Evolutionary conservation across 1,140 invertebrate genomes (phyloP).

Genomic region (Bombus polaris): DNA sequence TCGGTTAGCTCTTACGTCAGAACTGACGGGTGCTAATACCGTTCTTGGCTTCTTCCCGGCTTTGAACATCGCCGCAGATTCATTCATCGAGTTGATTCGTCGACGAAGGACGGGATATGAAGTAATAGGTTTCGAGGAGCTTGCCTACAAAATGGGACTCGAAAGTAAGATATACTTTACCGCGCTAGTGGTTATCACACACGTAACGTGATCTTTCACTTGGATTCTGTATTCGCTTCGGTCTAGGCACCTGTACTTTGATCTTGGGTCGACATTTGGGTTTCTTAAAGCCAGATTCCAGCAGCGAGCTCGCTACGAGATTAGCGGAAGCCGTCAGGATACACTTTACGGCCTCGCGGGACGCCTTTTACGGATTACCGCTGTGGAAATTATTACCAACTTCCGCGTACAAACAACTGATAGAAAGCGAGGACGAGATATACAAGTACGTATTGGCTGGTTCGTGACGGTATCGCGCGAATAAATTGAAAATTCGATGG

Average conservation of each 20-base stretch:
- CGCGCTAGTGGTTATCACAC: too few species aligned
- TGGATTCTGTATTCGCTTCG: not conserved
- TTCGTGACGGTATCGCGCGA: slow-evolving; percentile 2
- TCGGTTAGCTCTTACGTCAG: slow-evolving; percentile 88
- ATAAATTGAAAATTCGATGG: not conserved
- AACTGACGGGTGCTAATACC: slow-evolving; percentile 90
- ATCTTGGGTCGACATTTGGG: slow-evolving; percentile 91
- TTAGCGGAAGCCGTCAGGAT: slow-evolving; percentile 88
- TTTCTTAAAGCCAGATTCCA: slow-evolving; percentile 87
- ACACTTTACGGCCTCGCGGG: slow-evolving; percentile 89
- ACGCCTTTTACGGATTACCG: slow-evolving; percentile 91
- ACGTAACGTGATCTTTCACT: too few species aligned
- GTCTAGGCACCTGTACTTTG: slow-evolving; percentile 88
- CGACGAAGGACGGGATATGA: slow-evolving; percentile 79
- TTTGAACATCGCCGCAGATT: slow-evolving; percentile 89
- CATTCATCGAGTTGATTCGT: slow-evolving; percentile 88
- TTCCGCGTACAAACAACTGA: slow-evolving; percentile 87
- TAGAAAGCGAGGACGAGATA: slow-evolving; percentile 90
- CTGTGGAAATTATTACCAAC: slow-evolving; percentile 92
- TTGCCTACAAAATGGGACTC: slow-evolving; percentile 89
- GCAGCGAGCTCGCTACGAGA: slow-evolving; percentile 77
- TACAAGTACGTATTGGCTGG: slow-evolving; percentile 84
- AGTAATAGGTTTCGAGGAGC: slow-evolving; percentile 86
- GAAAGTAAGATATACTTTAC: slow-evolving; percentile 86
- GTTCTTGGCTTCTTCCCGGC: slow-evolving; percentile 90